Conservation (phyloP, 2,797 vertebrate species). For the Falco naumanni region DNA sequence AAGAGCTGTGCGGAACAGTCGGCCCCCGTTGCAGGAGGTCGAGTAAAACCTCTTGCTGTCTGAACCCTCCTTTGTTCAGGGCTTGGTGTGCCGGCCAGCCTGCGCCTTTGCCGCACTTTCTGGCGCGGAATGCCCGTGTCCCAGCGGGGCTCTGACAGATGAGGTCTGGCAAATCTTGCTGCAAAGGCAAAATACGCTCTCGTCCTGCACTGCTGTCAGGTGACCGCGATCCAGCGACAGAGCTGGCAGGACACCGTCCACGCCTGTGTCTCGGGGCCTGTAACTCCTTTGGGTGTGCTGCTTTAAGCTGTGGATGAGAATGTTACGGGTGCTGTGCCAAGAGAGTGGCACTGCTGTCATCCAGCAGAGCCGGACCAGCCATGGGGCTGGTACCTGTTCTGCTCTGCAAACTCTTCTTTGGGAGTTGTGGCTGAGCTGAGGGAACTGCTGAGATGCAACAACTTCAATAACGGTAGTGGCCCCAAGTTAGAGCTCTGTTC, state of each 20-base stretch:
- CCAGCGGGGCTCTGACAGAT: not conserved
- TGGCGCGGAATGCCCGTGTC: not conserved
- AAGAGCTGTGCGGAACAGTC: not conserved
- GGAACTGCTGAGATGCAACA: not conserved
- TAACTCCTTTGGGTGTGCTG: not conserved
- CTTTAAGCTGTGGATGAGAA: not conserved
- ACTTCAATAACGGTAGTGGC: not conserved
- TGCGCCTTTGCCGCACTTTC: not conserved
- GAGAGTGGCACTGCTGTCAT: not conserved
- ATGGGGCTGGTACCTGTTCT: not conserved
- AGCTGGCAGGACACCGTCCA: not conserved
- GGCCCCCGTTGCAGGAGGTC: not conserved
- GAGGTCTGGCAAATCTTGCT: not conserved
- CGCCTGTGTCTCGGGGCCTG: not conserved
- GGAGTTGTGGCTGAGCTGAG: not conserved
- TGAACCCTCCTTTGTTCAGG: not conserved
- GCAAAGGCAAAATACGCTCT: not conserved
- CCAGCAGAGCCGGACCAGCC: not conserved
- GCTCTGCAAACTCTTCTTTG: not conserved
- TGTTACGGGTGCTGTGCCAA: not conserved
- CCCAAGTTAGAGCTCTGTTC: not conserved
- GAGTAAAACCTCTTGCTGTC: not conserved
- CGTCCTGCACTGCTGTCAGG: not conserved
- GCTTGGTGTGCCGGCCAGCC: not conserved
- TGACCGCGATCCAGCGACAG: not conserved